Conservation (phyloP, 2,113 vertebrate species). For the Pomatorhinus ruficollis region DNA sequence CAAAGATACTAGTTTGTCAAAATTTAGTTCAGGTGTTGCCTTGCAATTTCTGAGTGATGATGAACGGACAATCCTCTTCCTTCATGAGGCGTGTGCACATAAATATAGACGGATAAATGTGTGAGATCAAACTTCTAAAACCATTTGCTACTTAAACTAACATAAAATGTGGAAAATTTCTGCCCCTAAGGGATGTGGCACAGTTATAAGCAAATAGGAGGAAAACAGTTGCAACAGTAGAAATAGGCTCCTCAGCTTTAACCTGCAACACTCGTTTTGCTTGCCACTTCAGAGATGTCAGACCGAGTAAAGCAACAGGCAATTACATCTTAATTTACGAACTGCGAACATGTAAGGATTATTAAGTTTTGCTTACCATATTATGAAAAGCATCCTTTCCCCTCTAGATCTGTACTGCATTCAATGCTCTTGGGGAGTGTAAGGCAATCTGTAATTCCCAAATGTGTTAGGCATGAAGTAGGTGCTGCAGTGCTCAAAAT, state of each 20-base stretch:
- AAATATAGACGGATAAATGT: background rate
- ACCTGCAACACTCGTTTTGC: background rate
- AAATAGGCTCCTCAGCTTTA: background rate
- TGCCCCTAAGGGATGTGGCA: background rate
- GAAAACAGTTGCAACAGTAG: background rate
- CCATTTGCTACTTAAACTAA: background rate
- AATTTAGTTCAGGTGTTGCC: background rate
- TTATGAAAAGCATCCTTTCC: constrained; percentile 7
- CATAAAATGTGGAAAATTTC: background rate
- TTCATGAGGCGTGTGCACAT: background rate
- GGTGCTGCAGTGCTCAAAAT: background rate
- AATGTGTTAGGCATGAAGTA: background rate
- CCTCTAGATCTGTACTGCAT: background rate
- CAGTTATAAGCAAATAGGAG: background rate
- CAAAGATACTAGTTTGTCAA: background rate
- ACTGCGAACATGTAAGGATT: background rate
- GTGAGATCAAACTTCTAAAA: background rate
- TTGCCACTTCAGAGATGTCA: background rate
- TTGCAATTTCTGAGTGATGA: background rate
- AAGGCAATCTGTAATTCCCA: constrained; percentile 39
- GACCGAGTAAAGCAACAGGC: background rate
- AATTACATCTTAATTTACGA: background rate
- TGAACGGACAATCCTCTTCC: background rate
- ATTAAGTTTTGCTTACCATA: background rate
- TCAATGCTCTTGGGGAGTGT: background rate